Conservation (phyloP, 2,797 vertebrate genomes). For the Bovichtus diacanthus region DNA sequence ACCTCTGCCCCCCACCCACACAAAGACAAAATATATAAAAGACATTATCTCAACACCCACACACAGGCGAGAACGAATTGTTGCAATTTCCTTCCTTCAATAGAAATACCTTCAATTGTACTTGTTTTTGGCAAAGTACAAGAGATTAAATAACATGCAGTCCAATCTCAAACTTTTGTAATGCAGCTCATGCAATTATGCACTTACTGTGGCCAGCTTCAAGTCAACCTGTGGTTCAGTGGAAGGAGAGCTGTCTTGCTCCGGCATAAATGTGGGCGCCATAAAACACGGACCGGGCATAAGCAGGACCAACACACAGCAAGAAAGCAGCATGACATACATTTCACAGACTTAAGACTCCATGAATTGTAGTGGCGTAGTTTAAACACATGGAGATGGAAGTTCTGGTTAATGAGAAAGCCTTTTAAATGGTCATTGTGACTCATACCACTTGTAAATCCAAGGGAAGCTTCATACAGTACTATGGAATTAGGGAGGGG, state of each 20-base stretch:
- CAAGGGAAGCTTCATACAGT: constrained; percentile 77
- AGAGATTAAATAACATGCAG: constrained; percentile 35
- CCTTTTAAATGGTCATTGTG: constrained; percentile 86
- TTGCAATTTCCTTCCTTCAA: not conserved
- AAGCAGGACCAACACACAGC: constrained; percentile 64
- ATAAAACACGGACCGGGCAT: constrained; percentile 59
- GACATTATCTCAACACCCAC: constrained; percentile 7
- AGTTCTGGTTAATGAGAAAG: constrained; percentile 80
- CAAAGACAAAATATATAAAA: constrained; percentile 46
- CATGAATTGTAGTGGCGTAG: constrained; percentile 54
- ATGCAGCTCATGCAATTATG: constrained; percentile 54
- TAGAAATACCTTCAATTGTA: constrained; percentile 16
- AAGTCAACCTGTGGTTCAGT: constrained; percentile 75
- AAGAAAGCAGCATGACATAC: constrained; percentile 74
- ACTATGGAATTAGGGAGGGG: constrained; percentile 83
- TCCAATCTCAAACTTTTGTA: constrained; percentile 45
- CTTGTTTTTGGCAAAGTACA: constrained; percentile 6
- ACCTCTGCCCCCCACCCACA: constrained; percentile 57
- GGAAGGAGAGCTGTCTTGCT: constrained; percentile 54
- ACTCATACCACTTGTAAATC: constrained; percentile 81
- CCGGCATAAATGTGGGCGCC: constrained; percentile 65
- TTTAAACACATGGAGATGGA: constrained; percentile 64
- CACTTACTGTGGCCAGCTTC: constrained; percentile 85
- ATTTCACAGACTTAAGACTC: constrained; percentile 61
- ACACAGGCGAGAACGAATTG: not conserved